Conservation (phyloP, 2,888 invertebrate species). For the Synanthedon andrenaeformis region DNA sequence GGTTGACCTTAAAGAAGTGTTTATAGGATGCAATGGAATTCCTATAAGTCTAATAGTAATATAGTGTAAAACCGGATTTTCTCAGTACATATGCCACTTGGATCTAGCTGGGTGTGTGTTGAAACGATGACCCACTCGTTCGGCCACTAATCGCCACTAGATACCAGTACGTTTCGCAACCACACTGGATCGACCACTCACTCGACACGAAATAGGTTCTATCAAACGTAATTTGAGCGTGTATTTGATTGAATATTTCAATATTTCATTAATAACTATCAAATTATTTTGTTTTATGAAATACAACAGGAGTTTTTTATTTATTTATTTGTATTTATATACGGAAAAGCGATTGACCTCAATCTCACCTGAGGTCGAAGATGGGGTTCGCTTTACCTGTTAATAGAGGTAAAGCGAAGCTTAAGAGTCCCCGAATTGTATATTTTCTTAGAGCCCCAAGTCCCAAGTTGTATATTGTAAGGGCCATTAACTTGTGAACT, state of each 20-base stretch:
- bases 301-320: too few relatives aligned
- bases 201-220: conserved; percentile 43
- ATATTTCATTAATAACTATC: too few relatives aligned
- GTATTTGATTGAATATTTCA: background rate
- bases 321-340: too few relatives aligned
- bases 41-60: background rate
- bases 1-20: background rate
- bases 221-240: conserved; percentile 38
- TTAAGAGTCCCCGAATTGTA: too few relatives aligned
- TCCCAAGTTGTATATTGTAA: too few relatives aligned
- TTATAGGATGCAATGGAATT: background rate
- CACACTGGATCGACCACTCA: conserved; percentile 51
- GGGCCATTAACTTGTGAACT: too few relatives aligned
- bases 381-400: too few relatives aligned
- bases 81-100: conserved; percentile 31
- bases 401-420: too few relatives aligned
- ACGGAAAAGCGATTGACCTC: too few relatives aligned
- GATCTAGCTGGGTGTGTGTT: conserved; percentile 41
- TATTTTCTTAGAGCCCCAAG: too few relatives aligned
- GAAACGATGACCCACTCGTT: conserved; percentile 58
- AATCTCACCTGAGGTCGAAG: too few relatives aligned
- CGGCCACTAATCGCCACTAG: conserved; percentile 58
- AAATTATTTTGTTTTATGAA: too few relatives aligned
- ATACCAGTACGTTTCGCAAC: conserved; percentile 53
- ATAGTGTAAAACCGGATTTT: conserved; percentile 21